These are phyloP conservation scores for Papilio machaon DNA, from an alignment of 1,140 invertebrate genomes.

Conservation along the genomic window DNA sequence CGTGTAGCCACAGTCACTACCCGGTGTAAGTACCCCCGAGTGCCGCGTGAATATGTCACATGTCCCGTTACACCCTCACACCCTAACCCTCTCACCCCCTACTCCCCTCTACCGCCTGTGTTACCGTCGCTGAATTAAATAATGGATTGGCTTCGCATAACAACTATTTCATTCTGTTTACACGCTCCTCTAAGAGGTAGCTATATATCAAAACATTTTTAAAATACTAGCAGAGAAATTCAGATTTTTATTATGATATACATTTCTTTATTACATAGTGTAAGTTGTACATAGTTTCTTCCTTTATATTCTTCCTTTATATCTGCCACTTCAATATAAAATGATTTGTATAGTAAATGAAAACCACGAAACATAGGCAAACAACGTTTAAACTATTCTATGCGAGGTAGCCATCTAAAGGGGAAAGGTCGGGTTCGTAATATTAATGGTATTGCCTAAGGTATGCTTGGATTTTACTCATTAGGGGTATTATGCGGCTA, in stretches of 20 bases:
- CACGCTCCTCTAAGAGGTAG: neutral
- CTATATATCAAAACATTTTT: neutral
- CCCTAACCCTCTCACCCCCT: conserved; percentile 33
- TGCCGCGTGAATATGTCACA: conserved; percentile 74
- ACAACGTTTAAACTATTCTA: conserved; percentile 43
- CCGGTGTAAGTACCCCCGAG: conserved; percentile 66
- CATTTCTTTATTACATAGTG: neutral
- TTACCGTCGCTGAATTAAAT: conserved; percentile 62
- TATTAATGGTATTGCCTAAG: conserved; percentile 78
- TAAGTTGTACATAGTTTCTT: too few relatives aligned
- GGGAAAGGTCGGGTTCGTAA: conserved; percentile 66
- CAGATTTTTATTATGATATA: neutral
- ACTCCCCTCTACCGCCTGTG: conserved; percentile 42
- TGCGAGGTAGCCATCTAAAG: conserved; percentile 60
- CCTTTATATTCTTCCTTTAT: too few relatives aligned
- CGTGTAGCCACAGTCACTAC: conserved; percentile 62
- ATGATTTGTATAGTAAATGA: conserved; percentile 4
- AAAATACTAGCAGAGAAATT: neutral
- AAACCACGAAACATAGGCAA: conserved; percentile 24
- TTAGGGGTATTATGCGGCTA: conserved; percentile 77
- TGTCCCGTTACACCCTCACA: conserved; percentile 53
- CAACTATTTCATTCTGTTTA: conserved; percentile 35
- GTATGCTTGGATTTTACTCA: conserved; percentile 81
- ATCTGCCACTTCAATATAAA: conserved; percentile 2
- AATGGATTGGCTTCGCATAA: conserved; percentile 61